Conservation (phyloP, 2,888 invertebrate genomes). For the Hecatera dysodea region DNA sequence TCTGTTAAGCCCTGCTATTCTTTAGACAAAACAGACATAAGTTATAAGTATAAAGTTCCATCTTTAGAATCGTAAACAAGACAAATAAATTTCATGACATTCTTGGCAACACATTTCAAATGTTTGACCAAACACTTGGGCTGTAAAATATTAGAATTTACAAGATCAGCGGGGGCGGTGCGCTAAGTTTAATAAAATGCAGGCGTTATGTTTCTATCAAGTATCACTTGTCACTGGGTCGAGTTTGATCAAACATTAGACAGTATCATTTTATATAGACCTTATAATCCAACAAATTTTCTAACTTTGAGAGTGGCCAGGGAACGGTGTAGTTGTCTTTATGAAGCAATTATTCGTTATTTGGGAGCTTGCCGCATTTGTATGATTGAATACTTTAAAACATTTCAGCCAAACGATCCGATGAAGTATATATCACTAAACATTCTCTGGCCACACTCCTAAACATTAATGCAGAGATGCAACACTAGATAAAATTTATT, state of each 20-base stretch:
- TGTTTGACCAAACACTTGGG: conserved; percentile 65
- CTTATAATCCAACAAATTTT: conserved; percentile 42
- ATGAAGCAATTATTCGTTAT: neutral
- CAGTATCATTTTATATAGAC: conserved; percentile 32
- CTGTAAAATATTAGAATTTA: conserved; percentile 48
- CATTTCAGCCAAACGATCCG: neutral
- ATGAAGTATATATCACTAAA: neutral
- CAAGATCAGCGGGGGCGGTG: conserved; percentile 36
- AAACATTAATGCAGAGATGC: conserved; percentile 36
- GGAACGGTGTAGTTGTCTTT: neutral
- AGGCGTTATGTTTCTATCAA: conserved; percentile 22
- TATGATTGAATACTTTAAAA: neutral
- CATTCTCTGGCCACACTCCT: conserved; percentile 52
- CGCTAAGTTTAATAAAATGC: conserved; percentile 37
- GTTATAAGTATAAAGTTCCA: neutral
- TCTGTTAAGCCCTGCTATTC: neutral
- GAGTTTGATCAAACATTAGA: conserved; percentile 65
- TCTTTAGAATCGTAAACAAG: conserved; percentile 54
- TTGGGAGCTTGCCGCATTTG: neutral
- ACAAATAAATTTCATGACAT: conserved; percentile 53
- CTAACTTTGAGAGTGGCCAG: conserved; percentile 38
- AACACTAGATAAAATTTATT: conserved; percentile 57
- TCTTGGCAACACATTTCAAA: conserved; percentile 60
- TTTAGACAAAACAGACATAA: neutral
- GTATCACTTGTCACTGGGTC: conserved; percentile 27